Percentiles rank a stretch among this genome's conserved stretches.
Evolutionary conservation across 2,888 invertebrate species (phyloP).

Genomic region (Quadriops clusia): DNA sequence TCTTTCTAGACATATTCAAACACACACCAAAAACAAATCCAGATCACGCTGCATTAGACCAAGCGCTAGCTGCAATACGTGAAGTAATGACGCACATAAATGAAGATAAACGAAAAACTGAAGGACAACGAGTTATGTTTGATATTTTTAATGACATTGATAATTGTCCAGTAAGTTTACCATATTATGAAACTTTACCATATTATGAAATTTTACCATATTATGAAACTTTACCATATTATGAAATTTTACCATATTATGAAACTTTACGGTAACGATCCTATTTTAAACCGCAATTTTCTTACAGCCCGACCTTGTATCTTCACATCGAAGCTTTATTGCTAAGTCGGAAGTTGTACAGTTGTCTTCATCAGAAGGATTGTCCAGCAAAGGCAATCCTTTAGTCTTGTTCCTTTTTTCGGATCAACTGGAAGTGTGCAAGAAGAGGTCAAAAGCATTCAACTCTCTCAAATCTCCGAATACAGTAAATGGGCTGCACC

Average conservation of each 20-base stretch:
- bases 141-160: constrained; percentile 97
- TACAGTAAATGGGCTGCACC: constrained; percentile 39
- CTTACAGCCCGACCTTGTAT: constrained; percentile 74
- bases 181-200: no score
- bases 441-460: constrained; percentile 68
- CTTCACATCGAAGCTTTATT: constrained; percentile 84
- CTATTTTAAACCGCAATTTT: no score
- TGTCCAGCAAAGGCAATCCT: constrained; percentile 71
- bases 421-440: constrained; percentile 87
- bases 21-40: constrained; percentile 79
- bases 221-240: no score
- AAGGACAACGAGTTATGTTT: constrained; percentile 91
- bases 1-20: constrained; percentile 73
- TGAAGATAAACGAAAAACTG: constrained; percentile 93
- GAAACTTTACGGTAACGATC: no score
- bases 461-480: constrained; percentile 57
- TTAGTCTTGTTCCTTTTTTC: constrained; percentile 87
- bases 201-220: no score
- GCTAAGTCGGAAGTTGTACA: constrained; percentile 82
- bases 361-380: constrained; percentile 55
- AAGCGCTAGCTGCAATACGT: constrained; percentile 77
- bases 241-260: no score
- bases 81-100: constrained; percentile 95
- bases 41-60: constrained; percentile 74
- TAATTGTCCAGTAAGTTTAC: constrained; percentile 84